These are phyloP conservation scores for Botia almorhae DNA, from an alignment of 2,797 vertebrate genomes.

Conservation along the genomic window DNA sequence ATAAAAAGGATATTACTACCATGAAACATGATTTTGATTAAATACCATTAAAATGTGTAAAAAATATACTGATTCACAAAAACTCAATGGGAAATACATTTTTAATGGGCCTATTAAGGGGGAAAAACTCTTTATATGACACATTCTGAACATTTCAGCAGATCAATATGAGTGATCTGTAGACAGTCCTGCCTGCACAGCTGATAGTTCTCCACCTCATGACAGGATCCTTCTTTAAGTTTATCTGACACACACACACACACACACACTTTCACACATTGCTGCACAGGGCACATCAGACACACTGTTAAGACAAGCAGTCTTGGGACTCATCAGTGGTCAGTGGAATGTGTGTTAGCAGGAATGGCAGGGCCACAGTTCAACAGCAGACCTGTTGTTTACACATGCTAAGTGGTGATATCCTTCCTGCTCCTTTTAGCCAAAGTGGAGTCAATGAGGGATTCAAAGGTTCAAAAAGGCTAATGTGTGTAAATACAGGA, in stretches of 20 bases:
- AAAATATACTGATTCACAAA: no score
- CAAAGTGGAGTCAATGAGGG: slow-evolving; percentile 59
- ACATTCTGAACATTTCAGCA: slow-evolving; percentile 63
- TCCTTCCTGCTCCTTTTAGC: slow-evolving; percentile 65
- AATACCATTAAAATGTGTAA: no score
- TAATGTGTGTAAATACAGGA: slow-evolving; percentile 69
- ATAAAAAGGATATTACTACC: no score
- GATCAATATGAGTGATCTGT: slow-evolving; percentile 70
- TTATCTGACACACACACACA: neutral
- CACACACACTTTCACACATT: slow-evolving; percentile 31
- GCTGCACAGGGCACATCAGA: slow-evolving; percentile 49
- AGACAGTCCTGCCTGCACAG: slow-evolving; percentile 28
- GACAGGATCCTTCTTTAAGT: slow-evolving; percentile 2
- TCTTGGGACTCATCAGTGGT: slow-evolving; percentile 44
- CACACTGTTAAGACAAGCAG: slow-evolving; percentile 31
- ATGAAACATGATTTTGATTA: no score
- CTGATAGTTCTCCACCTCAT: neutral
- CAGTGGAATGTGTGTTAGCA: slow-evolving; percentile 51
- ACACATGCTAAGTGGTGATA: slow-evolving; percentile 73
- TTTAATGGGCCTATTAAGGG: no score
- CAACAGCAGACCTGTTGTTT: slow-evolving; percentile 72
- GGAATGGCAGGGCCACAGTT: slow-evolving; percentile 67
- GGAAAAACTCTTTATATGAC: neutral
- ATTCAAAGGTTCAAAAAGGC: slow-evolving; percentile 69
- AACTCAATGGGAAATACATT: no score